phyloP scores from a whole-genome alignment of 2,113 vertebrate species.

The Nycticryphes semicollaris region DNA sequence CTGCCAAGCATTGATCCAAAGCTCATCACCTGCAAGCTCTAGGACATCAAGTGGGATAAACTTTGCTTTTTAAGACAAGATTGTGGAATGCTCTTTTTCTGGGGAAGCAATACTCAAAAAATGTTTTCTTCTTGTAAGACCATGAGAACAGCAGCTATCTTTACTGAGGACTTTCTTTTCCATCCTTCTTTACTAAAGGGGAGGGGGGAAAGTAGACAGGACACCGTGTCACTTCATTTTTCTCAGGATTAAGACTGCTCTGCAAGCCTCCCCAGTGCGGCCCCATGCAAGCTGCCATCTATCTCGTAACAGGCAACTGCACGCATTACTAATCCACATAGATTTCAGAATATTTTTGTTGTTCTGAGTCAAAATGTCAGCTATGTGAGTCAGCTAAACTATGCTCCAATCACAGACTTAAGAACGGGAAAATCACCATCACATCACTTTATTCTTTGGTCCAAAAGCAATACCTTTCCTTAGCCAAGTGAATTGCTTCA shows the following conservation, averaged over 20 bases:
- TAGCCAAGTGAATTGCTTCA: not conserved
- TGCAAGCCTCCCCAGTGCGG: not conserved
- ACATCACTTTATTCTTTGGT: not conserved
- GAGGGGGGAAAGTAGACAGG: not conserved
- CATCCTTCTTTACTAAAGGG: not conserved
- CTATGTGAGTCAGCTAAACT: conserved; percentile 55
- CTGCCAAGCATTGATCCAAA: not conserved
- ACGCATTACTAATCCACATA: conserved; percentile 29
- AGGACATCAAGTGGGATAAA: not conserved
- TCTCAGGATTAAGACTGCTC: not conserved
- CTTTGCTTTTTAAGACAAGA: not conserved
- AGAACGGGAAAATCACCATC: not conserved
- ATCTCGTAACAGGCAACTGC: not conserved
- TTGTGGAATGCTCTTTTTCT: not conserved
- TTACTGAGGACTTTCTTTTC: not conserved
- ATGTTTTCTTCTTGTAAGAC: not conserved
- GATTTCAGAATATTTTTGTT: conserved; percentile 54
- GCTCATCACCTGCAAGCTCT: not conserved
- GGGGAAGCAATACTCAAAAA: not conserved
- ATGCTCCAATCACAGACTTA: not conserved
- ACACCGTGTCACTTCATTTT: not conserved
- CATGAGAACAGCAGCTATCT: not conserved
- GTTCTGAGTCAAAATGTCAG: conserved; percentile 37
- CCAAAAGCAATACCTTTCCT: conserved; percentile 39
- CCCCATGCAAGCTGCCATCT: not conserved